Conservation (phyloP, 2,797 vertebrate genomes). For the Bradypus variegatus region DNA sequence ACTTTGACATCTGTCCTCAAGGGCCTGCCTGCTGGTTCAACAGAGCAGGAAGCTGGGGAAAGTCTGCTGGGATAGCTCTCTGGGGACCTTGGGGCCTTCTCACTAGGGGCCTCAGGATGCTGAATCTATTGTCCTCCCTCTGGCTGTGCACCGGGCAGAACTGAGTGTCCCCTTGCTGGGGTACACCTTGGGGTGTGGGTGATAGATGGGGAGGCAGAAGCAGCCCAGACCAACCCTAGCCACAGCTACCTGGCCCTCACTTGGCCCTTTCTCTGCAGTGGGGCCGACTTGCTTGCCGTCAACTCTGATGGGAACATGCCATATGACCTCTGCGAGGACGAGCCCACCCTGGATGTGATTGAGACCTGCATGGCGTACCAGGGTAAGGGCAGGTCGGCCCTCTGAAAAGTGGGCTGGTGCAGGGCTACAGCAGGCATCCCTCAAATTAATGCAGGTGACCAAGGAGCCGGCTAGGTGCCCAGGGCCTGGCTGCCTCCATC, state of each 20-base stretch:
- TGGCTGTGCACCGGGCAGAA: background rate
- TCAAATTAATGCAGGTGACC: rapidly evolving
- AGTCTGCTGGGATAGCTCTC: background rate
- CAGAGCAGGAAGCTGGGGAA: background rate
- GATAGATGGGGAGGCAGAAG: background rate
- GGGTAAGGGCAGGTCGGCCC: conserved; percentile 75
- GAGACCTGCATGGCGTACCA: conserved; percentile 97
- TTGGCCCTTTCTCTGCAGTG: conserved; percentile 73
- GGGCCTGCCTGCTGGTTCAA: background rate
- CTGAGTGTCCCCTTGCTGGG: background rate
- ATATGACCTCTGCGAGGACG: conserved; percentile 97
- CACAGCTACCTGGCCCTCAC: background rate
- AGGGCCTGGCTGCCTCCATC: background rate
- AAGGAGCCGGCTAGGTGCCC: background rate
- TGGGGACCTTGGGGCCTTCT: background rate
- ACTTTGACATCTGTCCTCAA: background rate
- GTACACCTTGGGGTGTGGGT: background rate
- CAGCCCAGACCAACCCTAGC: background rate
- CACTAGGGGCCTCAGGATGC: background rate
- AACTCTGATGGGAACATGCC: conserved; percentile 99
- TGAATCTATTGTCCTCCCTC: background rate
- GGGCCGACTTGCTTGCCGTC: conserved; percentile 90
- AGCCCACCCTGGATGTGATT: conserved; percentile 95
- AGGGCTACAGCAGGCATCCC: rapidly evolving
- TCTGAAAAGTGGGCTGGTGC: background rate